Evolutionary conservation across 2,888 invertebrate species (phyloP).

Genomic region (Drosophila melanosoma): DNA sequence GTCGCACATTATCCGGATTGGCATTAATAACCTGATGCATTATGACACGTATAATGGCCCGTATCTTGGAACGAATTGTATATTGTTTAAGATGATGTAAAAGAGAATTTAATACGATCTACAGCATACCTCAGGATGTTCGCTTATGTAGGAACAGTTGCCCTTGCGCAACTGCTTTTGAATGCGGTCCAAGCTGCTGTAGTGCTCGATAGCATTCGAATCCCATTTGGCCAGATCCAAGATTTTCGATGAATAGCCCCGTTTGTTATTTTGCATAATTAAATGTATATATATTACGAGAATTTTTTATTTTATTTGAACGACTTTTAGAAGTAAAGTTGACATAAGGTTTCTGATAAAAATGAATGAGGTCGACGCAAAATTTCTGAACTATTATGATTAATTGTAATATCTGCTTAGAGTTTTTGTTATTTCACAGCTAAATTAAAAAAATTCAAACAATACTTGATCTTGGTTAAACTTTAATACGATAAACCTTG

Average conservation of each 20-base stretch:
- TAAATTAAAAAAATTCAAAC: not conserved
- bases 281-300: not conserved
- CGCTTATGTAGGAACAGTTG: conserved; percentile 62
- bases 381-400: not conserved
- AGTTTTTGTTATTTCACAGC: not conserved
- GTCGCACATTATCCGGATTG: conserved; percentile 58
- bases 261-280: conserved; percentile 20
- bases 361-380: not conserved
- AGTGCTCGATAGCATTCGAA: conserved; percentile 57
- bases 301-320: conserved; percentile 20
- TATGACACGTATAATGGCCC: conserved; percentile 77
- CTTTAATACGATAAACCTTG: conserved; percentile 17
- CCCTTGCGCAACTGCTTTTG: conserved; percentile 62
- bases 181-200: conserved; percentile 50
- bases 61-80: conserved; percentile 50
- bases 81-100: not conserved
- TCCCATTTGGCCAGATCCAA: conserved; percentile 63
- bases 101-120: not conserved
- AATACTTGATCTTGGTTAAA: conserved; percentile 5
- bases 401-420: not conserved
- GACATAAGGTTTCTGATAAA: not conserved
- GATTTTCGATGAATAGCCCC: conserved; percentile 36
- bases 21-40: conserved; percentile 69
- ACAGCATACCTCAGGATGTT: conserved; percentile 63
- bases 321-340: not conserved